Base-by-base conservation (phyloP, 2,113 vertebrate species). In the Tenrec ecaudatus region DNA sequence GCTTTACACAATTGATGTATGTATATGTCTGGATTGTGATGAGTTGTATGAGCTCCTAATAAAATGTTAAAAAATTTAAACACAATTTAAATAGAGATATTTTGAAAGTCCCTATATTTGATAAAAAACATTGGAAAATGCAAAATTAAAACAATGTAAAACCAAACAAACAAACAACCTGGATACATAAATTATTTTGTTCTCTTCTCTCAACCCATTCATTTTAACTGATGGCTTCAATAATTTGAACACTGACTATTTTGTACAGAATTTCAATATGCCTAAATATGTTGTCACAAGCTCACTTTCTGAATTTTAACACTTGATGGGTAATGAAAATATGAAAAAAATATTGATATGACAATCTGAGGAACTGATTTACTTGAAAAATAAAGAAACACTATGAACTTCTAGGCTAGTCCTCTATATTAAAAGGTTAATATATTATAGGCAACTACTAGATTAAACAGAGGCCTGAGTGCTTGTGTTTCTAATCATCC, bases 51-150 rank as follows among this genome's bases (percentile, higher is more conserved):
- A n/a, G n/a, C n/a, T n/a, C n/a, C n/a, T n/a, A n/a, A n/a, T n/a
- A n/a, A n/a, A n/a, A n/a, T n/a, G n/a, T n/a, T n/a, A n/a, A n/a
- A n/a, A n/a, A n/a, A n/a, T n/a, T n/a, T n/a, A n/a, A n/a, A n/a
- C n/a, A 86, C 75, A 12, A 20, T 8, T 43, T 58, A 85, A 82
- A 11, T 23, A 3, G 0, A 66, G 6, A 19, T 19, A 77, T 71
- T 78, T 81, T 77, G 81, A 86, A 80, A 86, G 69, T 58, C 6
- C 77, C 16, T 3, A 58, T 2, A 27, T 73, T 12, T 76, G 20
- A 73, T 73, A 53, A 53, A 53, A 85, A 75, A 19, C 64, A 83
- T 90, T 86, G 31, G 12, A 80, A 94, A 88, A 91, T n/a, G 3
- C 3, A 86, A 88, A 90, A 68, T 6, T 1, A 77, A 89, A 69